Conservation (phyloP, 2,113 vertebrate genomes). For the Coturnix japonica region DNA sequence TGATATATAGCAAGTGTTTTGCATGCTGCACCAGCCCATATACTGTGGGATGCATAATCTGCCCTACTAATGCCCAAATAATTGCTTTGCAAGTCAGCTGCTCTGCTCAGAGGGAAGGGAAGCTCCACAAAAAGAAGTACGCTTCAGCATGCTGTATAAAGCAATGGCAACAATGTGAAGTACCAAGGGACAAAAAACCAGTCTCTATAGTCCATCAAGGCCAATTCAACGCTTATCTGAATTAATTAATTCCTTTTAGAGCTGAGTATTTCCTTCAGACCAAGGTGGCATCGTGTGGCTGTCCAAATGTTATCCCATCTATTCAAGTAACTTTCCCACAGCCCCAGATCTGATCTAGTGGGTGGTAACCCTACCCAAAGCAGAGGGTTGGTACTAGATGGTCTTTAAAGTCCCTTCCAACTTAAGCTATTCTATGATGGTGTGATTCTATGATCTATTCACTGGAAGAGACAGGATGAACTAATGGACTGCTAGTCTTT, state of each 20-base stretch:
- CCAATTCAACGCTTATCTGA: not conserved
- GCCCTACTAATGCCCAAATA: not conserved
- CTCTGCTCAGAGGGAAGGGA: not conserved
- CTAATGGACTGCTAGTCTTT: not conserved
- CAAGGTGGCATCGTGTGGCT: not conserved
- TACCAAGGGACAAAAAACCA: not conserved
- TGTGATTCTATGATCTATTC: not conserved
- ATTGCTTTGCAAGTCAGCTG: not conserved
- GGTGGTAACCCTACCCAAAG: too few species aligned
- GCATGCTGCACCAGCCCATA: rapidly evolving
- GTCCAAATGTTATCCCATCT: not conserved
- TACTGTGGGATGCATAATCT: not conserved
- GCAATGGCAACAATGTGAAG: not conserved
- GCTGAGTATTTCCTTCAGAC: not conserved
- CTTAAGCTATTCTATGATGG: too few species aligned
- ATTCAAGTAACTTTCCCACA: not conserved
- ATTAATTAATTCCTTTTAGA: not conserved
- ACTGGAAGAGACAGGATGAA: not conserved
- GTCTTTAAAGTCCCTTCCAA: too few species aligned
- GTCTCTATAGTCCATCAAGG: not conserved
- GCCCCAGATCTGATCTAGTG: not conserved
- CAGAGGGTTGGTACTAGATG: too few species aligned
- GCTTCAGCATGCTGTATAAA: not conserved
- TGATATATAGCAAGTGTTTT: not conserved
- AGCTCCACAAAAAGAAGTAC: not conserved